These are phyloP conservation scores for Geotrypetes seraphini DNA, from an alignment of 2,797 vertebrate species.

Conservation along the genomic window DNA sequence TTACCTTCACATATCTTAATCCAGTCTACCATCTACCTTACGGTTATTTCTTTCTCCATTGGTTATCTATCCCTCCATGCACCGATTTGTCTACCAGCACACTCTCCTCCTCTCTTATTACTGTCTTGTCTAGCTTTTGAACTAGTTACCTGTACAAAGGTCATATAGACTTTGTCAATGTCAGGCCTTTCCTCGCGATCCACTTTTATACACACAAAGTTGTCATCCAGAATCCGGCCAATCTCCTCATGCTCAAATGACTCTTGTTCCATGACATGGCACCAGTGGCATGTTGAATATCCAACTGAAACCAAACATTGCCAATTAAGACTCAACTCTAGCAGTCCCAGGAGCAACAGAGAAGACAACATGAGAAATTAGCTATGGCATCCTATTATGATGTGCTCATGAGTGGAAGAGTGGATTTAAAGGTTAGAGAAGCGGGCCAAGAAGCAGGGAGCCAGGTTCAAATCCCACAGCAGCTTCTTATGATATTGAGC, in stretches of 20 bases:
- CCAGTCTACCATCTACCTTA: rapidly evolving
- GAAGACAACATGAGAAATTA: too few relatives aligned
- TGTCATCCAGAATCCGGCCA: slow-evolving; percentile 70
- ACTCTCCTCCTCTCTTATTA: rapidly evolving
- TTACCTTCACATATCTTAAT: too few relatives aligned
- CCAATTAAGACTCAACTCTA: too few relatives aligned
- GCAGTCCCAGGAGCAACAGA: too few relatives aligned
- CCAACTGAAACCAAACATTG: slow-evolving; percentile 58
- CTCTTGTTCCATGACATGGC: slow-evolving; percentile 91
- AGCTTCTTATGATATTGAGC: too few relatives aligned
- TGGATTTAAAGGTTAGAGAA: too few relatives aligned
- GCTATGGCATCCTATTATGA: too few relatives aligned
- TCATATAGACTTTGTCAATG: slow-evolving; percentile 93
- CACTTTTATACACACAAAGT: slow-evolving; percentile 86
- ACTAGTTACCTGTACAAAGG: slow-evolving; percentile 72
- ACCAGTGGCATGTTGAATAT: slow-evolving; percentile 95
- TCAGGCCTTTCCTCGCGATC: slow-evolving; percentile 89
- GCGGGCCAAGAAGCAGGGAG: too few relatives aligned
- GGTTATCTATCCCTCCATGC: rapidly evolving
- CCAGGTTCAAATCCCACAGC: too few relatives aligned
- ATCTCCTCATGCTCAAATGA: slow-evolving; percentile 84
- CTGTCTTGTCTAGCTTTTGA: rapidly evolving
- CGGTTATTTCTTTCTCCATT: too few relatives aligned
- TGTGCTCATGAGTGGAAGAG: too few relatives aligned
- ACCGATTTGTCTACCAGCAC: rapidly evolving